Evolutionary conservation across 2,888 invertebrate species (phyloP).

Genomic region (Pristionchus fissidentatus): DNA sequence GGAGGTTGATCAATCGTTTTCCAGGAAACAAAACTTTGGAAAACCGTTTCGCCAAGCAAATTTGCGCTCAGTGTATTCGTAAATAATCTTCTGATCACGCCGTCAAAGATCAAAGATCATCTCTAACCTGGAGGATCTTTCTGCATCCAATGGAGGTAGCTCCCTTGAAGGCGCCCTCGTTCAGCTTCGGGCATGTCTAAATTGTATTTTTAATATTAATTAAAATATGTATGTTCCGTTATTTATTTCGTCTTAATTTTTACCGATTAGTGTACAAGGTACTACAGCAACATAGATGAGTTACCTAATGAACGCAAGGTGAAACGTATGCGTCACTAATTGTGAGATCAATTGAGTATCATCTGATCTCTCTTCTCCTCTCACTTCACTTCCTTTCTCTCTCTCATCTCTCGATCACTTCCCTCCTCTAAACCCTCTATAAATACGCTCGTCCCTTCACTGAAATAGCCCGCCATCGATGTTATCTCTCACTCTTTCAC

Average conservation of each 20-base stretch:
- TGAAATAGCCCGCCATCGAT: slow-evolving; percentile 38
- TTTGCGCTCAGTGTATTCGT: no score
- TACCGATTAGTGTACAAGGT: background rate
- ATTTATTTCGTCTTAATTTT: background rate
- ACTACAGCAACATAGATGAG: no score
- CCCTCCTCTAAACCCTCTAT: background rate
- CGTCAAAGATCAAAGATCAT: background rate
- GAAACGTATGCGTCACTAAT: no score
- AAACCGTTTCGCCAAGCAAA: no score
- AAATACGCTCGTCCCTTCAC: background rate
- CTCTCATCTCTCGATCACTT: background rate
- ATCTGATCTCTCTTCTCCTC: background rate
- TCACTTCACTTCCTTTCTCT: background rate
- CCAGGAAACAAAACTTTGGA: no score
- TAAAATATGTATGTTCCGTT: no score
- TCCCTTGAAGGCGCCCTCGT: slow-evolving; percentile 61
- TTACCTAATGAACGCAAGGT: no score
- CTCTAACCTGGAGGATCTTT: slow-evolving; percentile 68
- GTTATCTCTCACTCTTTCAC: no score
- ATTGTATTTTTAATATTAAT: no score
- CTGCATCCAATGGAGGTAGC: slow-evolving; percentile 68
- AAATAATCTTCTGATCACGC: background rate
- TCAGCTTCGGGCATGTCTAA: slow-evolving; percentile 60
- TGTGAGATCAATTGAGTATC: no score
- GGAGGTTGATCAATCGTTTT: no score